These are phyloP conservation scores for Parus major DNA, from an alignment of 2,113 vertebrate species.

Conservation along the genomic window DNA sequence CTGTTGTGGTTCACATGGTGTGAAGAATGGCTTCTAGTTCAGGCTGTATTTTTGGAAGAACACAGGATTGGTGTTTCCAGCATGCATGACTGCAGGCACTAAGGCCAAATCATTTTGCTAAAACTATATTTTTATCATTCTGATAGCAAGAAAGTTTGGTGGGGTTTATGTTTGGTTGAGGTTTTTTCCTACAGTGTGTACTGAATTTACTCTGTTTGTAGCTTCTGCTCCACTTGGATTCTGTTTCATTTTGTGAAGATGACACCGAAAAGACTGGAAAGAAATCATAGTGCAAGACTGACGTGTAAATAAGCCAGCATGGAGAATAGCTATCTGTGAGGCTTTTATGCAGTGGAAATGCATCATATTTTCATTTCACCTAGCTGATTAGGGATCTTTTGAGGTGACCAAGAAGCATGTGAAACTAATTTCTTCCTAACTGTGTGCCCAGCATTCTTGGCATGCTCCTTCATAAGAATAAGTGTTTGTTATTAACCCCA, in stretches of 20 bases:
- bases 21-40: not conserved
- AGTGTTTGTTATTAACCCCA: constrained; percentile 55
- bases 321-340: constrained; percentile 40
- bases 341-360: constrained; percentile 40
- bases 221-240: constrained; percentile 48
- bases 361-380: constrained; percentile 49
- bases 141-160: not conserved
- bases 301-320: constrained; percentile 42
- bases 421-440: constrained; percentile 66
- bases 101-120: not conserved
- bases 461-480: constrained; percentile 39
- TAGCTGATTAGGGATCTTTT: constrained; percentile 56
- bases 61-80: not conserved
- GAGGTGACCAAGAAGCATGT: constrained; percentile 62
- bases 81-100: not conserved
- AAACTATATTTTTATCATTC: not conserved
- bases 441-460: constrained; percentile 46
- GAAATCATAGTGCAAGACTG: constrained; percentile 56
- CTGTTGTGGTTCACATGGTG: not conserved
- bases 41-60: not conserved
- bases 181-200: not conserved
- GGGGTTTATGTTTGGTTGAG: not conserved
- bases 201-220: constrained; percentile 62
- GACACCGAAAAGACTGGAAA: constrained; percentile 53
- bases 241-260: constrained; percentile 59